Evolutionary conservation across 37 sponge, comb jelly and placozoan species (phyloP), one percentile per base, ranked within the genome.

Genomic region (Hexactinellida sp.): DNA sequence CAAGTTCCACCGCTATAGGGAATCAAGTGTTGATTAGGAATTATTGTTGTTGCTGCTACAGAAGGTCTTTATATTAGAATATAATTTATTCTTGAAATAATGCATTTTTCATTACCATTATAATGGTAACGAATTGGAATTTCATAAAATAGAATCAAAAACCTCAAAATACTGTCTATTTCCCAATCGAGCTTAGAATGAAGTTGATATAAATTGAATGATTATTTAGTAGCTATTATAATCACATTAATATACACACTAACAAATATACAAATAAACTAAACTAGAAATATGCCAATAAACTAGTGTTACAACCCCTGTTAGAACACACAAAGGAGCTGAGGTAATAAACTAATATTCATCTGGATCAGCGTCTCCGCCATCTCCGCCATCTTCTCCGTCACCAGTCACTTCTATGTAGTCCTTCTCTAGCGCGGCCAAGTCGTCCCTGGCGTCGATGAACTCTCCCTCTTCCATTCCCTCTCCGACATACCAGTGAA

Each of bases 391-490:
- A 25, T 63, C 76, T 21, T n/a, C 76, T 32, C 76, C 76, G 34
- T 23, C 25, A 32, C 76, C 76, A 63, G 30, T n/a, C 5, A 63
- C 76, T 63, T 63, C 76, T 32, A 25, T n/a, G 34, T 63, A 63
- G 76, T 63, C 76, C 76, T 63, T 63, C 83, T 89, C 89, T 37
- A 89, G 82, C 37, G 89, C 89, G 36, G 89, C 89, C 37, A 89
- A 82, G 51, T 89, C 89, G 39, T 89, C 89, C 35, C 89, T 55
- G 54, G 89, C 85, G n/a, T 83, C 55, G 76, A 63, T 63, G 30
- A 63, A 63, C 34, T 63, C 76, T 63, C 76, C 76, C 76, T 63
- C 76, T n/a, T 85, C 86, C 86, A 85, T 85, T 36, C 86, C 86
- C 36, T 85, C 86, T 21, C 86, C 86, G 0, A 85, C 86, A 71